Evolutionary conservation across 2,888 invertebrate genomes (phyloP).

Genomic region (Timandra comae): DNA sequence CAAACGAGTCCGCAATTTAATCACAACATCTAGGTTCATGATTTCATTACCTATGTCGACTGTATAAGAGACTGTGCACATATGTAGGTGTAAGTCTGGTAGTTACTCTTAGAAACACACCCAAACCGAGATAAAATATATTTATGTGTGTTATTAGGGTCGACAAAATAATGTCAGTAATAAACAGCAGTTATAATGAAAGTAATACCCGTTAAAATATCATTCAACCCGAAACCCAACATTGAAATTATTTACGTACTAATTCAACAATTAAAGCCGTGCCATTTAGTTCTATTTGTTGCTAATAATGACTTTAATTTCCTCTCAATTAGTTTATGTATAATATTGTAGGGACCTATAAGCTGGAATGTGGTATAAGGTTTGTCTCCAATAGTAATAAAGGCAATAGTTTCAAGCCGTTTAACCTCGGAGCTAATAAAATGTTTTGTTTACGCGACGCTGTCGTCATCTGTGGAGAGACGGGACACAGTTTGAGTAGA

Average conservation of each 20-base stretch:
- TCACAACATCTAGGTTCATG: no score
- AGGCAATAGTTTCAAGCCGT: constrained; percentile 41
- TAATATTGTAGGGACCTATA: constrained; percentile 8
- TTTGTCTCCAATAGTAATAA: constrained; percentile 21
- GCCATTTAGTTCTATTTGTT: constrained; percentile 1
- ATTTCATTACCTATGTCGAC: no score
- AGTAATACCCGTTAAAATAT: no score
- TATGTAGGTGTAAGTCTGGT: no score
- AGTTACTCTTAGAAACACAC: no score
- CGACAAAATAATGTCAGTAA: no score
- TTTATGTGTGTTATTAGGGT: no score
- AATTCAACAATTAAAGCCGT: neutral
- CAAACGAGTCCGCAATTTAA: no score
- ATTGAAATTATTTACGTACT: neutral
- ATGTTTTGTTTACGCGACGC: constrained; percentile 42
- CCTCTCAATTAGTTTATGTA: constrained; percentile 15
- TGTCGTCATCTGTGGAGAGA: constrained; percentile 33
- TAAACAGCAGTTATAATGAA: no score
- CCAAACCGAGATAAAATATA: no score
- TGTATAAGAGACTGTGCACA: no score
- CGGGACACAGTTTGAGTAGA: constrained; percentile 10
- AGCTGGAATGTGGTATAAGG: constrained; percentile 11
- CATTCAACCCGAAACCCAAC: no score
- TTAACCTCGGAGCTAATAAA: constrained; percentile 35
- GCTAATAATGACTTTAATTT: constrained; percentile 8